Conservation (phyloP, 2,113 vertebrate genomes). For the Carollia perspicillata region DNA sequence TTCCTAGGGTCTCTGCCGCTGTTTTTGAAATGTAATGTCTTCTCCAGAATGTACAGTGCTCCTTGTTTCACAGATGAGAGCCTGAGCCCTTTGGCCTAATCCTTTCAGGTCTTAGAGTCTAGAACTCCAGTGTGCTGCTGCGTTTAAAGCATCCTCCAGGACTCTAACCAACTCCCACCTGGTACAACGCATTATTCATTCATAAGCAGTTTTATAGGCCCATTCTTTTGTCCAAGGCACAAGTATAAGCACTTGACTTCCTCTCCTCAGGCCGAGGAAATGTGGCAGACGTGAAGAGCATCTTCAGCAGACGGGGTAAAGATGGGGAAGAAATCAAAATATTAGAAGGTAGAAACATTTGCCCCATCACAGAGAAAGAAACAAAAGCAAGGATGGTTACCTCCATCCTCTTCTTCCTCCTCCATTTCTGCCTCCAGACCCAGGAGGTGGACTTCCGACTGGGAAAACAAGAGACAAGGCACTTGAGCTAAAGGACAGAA, state of each 20-base stretch:
- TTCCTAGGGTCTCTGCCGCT: neutral
- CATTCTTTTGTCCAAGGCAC: neutral
- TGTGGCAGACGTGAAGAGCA: neutral
- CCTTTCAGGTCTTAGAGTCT: neutral
- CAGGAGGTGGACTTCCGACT: neutral
- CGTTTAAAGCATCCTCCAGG: neutral
- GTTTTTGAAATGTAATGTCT: neutral
- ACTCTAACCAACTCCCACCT: neutral
- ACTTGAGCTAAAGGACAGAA: neutral
- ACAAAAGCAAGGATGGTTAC: neutral
- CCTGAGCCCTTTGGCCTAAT: neutral
- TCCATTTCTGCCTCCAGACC: neutral
- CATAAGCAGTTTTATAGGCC: neutral
- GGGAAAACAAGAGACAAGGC: neutral
- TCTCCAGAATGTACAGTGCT: neutral
- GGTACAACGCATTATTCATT: neutral
- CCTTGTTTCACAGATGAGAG: neutral
- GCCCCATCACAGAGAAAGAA: neutral
- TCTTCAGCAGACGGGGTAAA: neutral
- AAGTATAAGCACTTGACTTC: neutral
- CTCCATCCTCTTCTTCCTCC: neutral
- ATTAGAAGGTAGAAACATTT: neutral
- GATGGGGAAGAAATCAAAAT: neutral
- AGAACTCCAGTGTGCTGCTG: neutral
- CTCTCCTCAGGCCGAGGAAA: neutral